Conservation (phyloP, 2,797 vertebrate genomes). For the Cyclura pinguis region DNA sequence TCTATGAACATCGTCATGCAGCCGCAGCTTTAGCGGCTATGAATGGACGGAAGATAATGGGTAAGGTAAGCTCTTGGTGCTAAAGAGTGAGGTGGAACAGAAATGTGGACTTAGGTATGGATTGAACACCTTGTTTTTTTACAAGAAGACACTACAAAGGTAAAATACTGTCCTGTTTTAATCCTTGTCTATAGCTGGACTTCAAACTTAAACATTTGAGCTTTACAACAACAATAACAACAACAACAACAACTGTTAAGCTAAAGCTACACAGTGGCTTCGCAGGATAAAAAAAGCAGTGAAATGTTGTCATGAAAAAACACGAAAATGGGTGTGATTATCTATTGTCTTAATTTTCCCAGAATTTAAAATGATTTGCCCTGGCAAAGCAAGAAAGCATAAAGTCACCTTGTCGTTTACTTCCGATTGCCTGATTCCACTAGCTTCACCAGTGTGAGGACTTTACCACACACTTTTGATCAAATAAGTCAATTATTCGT, state of each 20-base stretch:
- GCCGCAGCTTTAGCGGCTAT: conserved; percentile 96
- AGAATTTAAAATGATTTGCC: conserved; percentile 25
- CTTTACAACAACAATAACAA: not conserved
- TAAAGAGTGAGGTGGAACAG: conserved; percentile 77
- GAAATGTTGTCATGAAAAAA: not conserved
- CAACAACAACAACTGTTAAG: not conserved
- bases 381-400: conserved; percentile 7
- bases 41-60: conserved; percentile 99
- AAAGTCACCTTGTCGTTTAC: not conserved
- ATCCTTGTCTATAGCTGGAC: not conserved
- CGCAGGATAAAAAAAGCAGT: conserved; percentile 10
- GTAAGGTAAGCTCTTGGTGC: conserved; percentile 95
- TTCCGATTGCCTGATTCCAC: not conserved
- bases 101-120: not conserved
- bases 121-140: not conserved
- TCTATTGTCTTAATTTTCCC: not conserved
- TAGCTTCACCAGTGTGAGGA: not conserved
- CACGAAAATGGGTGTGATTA: not conserved
- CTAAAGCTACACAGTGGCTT: conserved; percentile 13
- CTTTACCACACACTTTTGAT: not conserved
- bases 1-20: conserved; percentile 97
- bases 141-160: not conserved
- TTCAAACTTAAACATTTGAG: not conserved
- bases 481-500: not conserved
- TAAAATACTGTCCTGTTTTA: not conserved